Evolutionary conservation across 2,888 invertebrate genomes (phyloP).

Genomic region (Microctonus aethiopoides): DNA sequence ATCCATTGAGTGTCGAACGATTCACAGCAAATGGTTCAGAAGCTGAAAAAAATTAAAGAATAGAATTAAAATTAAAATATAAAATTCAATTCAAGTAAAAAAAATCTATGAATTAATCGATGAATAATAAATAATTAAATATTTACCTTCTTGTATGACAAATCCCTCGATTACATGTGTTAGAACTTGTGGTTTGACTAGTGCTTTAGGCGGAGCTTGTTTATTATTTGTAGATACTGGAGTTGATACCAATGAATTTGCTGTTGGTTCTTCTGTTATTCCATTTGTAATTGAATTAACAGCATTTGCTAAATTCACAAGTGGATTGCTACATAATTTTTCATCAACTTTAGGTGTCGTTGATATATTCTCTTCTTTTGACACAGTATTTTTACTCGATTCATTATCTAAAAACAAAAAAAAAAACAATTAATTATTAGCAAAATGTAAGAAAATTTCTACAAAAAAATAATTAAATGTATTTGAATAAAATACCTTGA

Average conservation of each 20-base stretch:
- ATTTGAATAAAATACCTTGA: constrained; percentile 37
- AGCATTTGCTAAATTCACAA: constrained; percentile 62
- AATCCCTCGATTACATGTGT: constrained; percentile 98
- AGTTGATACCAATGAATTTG: constrained; percentile 47
- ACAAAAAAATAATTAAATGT: constrained; percentile 5
- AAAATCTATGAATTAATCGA: not conserved
- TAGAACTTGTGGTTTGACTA: constrained; percentile 94
- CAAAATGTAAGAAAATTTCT: not conserved
- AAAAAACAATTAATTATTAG: not conserved
- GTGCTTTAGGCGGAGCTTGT: constrained; percentile 81
- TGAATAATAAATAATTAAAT: constrained; percentile 9
- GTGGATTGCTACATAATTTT: constrained; percentile 62
- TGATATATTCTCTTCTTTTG: constrained; percentile 57
- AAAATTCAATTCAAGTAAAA: constrained; percentile 14
- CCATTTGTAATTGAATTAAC: constrained; percentile 64
- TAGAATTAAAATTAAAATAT: not conserved
- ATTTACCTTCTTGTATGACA: constrained; percentile 88
- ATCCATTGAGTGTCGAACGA: constrained; percentile 69
- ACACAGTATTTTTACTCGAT: constrained; percentile 42
- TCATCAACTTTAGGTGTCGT: constrained; percentile 57
- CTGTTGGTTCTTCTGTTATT: constrained; percentile 51
- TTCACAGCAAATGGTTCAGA: constrained; percentile 90
- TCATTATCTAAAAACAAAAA: constrained; percentile 47
- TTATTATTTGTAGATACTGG: constrained; percentile 55
- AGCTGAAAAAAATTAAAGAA: constrained; percentile 65